Percentiles rank a stretch among this genome's conserved stretches.
phyloP scores from a whole-genome alignment of 1,140 invertebrate species.

The Anadara kagoshimensis region DNA sequence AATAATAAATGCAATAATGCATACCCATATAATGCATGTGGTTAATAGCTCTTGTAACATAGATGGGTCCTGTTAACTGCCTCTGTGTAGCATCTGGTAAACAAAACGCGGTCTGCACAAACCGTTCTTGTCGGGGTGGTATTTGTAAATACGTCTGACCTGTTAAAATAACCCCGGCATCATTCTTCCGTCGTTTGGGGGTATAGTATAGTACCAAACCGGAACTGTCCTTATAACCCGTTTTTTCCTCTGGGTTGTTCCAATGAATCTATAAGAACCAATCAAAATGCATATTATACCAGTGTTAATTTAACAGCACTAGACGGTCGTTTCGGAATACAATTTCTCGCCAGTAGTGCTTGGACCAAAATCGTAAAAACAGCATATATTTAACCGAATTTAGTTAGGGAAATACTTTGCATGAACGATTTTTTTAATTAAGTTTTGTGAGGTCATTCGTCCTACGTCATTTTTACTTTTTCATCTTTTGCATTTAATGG shows the following conservation, averaged over 20 bases:
- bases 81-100: not conserved
- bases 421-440: too few species aligned
- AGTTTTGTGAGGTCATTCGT: too few species aligned
- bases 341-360: too few species aligned
- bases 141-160: constrained; percentile 39
- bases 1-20: too few species aligned
- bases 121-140: constrained; percentile 29
- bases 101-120: constrained; percentile 1
- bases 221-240: constrained; percentile 38
- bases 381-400: too few species aligned
- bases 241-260: constrained; percentile 42
- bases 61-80: constrained; percentile 3
- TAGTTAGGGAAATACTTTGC: too few species aligned
- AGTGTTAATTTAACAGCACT: too few species aligned
- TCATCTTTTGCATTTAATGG: too few species aligned
- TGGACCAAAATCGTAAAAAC: too few species aligned
- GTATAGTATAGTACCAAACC: constrained; percentile 44
- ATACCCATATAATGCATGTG: constrained; percentile 41
- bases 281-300: not conserved
- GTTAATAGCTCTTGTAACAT: constrained; percentile 21
- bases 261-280: constrained; percentile 44
- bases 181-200: constrained; percentile 39
- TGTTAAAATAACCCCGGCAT: constrained; percentile 36
- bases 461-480: too few species aligned
- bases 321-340: too few species aligned